A percentile compares a stretch with the other conserved stretches of the same genome.
Conservation (phyloP, 2,113 vertebrate genomes). For the Telmatochromis sp. region DNA sequence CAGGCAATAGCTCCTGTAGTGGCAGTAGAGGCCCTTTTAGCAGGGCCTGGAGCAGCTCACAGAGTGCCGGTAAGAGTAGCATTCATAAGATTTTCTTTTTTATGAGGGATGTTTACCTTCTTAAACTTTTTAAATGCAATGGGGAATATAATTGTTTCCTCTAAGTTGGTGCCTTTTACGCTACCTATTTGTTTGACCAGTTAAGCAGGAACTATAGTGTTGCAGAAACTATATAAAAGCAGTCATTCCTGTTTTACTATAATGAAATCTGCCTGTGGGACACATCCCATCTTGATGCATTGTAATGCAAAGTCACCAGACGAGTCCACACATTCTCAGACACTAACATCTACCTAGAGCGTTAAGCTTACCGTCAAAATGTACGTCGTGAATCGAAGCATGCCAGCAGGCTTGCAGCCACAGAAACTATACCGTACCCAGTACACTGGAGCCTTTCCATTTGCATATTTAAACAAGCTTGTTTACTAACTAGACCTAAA, state of each 20-base stretch:
- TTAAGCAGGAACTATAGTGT: background rate
- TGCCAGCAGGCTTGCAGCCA: background rate
- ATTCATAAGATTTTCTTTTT: background rate
- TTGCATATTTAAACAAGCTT: background rate
- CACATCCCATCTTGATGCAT: background rate
- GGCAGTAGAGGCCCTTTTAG: background rate
- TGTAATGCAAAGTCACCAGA: background rate
- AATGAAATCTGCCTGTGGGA: background rate
- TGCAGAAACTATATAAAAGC: background rate
- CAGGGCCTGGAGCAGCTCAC: background rate
- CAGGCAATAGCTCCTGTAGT: constrained; percentile 52
- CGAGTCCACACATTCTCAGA: background rate
- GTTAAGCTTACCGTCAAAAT: background rate
- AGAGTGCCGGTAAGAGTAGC: constrained; percentile 45
- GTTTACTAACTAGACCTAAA: background rate
- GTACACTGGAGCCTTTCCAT: background rate
- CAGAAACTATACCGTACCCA: no score
- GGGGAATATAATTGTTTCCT: background rate
- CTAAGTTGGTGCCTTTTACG: background rate
- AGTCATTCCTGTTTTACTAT: background rate
- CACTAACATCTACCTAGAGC: background rate
- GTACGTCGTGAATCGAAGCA: background rate
- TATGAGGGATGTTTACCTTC: background rate
- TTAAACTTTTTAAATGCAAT: background rate
- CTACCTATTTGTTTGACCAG: background rate